Conservation (phyloP, 2,888 invertebrate species). For the Polia nebulosa region DNA sequence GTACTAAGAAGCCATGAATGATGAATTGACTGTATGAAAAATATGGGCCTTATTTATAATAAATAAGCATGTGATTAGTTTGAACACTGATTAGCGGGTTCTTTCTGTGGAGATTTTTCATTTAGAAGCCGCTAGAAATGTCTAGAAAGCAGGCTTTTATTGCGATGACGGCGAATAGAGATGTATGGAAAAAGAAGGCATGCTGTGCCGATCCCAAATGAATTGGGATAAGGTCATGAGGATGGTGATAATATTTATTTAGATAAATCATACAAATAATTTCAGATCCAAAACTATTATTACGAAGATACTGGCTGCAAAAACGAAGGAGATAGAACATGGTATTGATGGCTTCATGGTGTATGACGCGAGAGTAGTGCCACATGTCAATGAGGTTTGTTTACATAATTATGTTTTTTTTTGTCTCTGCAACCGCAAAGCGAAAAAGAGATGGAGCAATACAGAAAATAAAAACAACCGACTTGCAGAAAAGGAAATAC, state of each 20-base stretch:
- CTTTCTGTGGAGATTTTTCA: too few species aligned
- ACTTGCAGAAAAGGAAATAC: too few species aligned
- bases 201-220: background rate
- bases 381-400: conserved; percentile 89
- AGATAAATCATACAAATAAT: conserved; percentile 31
- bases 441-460: background rate
- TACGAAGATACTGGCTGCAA: conserved; percentile 86
- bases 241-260: background rate
- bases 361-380: conserved; percentile 92
- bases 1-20: too few species aligned
- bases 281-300: conserved; percentile 84
- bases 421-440: background rate
- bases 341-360: conserved; percentile 94
- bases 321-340: conserved; percentile 90
- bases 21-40: too few species aligned
- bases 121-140: too few species aligned
- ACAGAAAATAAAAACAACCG: too few species aligned
- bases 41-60: too few species aligned
- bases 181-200: background rate
- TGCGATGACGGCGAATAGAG: background rate
- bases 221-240: background rate
- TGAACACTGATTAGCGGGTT: too few species aligned
- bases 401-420: background rate
- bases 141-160: background rate
- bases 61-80: too few species aligned